Evolutionary conservation across 2,888 invertebrate species (phyloP), one percentile per base, ranked within the genome.

Genomic region (Noctuana brunneofusca): DNA sequence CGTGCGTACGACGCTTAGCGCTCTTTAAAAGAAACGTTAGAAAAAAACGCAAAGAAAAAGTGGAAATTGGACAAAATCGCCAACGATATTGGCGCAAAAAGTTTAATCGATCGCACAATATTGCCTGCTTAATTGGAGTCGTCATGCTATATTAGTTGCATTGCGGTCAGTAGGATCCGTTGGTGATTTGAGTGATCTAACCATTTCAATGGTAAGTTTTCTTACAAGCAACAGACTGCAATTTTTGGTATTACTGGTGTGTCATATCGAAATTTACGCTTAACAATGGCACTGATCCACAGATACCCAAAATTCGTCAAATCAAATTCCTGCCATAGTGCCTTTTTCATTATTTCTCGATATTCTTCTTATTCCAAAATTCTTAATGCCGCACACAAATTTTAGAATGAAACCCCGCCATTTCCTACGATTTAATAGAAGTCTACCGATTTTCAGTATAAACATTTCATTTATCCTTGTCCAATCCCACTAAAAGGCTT

Each of bases 11-110:
- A 24, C 49, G 11, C 57, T 57, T 57, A 30, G 49, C 48, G 6
- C 9, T n/a, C 20, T 14, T 12, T 16, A 11, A 5, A 35, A 20
- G 16, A n/a, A 32, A 32, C n/a, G 18, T 6, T 18, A 52, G 8
- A 12, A 52, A 52, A 50, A 58, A 50, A 32, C 9, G 18, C 1
- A 2, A 9, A 14, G 6, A 58, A 58, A 58, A 58, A 41, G 38
- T 22, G 43, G 30, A n/a, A 30, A 54, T 35, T 48, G 6, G 24
- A 46, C n/a, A 54, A 60, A 60, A 55, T 30, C 18, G 54, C 22
- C 48, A 14, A 35, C 32, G 14, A 48, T n/a, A 54, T 46, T 27
- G 27, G 9, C 38, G 54, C 35, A 60, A 60, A 54, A 60, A 60
- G 30, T 46, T 32, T 35, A 59, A 48, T 53, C 46, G 41, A 50